Conservation (phyloP, 2,888 invertebrate genomes). For the Alsophila aescularia region DNA sequence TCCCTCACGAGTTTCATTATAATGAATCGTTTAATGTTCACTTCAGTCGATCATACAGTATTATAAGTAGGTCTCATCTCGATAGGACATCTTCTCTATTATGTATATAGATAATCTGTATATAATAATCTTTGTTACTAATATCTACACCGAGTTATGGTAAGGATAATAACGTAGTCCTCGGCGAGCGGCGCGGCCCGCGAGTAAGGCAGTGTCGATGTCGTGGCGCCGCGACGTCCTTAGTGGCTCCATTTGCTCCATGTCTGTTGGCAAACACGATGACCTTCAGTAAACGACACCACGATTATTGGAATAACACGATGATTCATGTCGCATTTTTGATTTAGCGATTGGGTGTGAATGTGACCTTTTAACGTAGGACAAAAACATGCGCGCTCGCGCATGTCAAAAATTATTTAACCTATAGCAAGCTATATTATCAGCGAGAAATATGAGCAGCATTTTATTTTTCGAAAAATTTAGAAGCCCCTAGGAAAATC, state of each 20-base stretch:
- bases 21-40: slow-evolving; percentile 75
- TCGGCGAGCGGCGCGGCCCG: slow-evolving; percentile 55
- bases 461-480: too few species aligned
- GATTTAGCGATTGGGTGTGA: too few species aligned
- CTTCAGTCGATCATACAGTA: slow-evolving; percentile 78
- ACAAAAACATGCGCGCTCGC: too few species aligned
- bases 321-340: too few species aligned
- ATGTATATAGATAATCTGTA: slow-evolving; percentile 84
- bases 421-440: too few species aligned
- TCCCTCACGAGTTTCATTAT: slow-evolving; percentile 70
- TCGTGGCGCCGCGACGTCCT: slow-evolving; percentile 46
- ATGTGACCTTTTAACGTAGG: too few species aligned
- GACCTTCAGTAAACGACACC: background rate
- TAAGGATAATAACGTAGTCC: slow-evolving; percentile 74
- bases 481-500: too few species aligned
- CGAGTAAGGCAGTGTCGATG: slow-evolving; percentile 52
- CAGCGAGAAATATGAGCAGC: too few species aligned
- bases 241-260: slow-evolving; percentile 84
- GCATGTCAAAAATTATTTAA: too few species aligned
- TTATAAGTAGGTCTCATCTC: slow-evolving; percentile 75
- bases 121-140: slow-evolving; percentile 83
- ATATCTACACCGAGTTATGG: slow-evolving; percentile 83
- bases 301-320: too few species aligned
- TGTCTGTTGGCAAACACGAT: slow-evolving; percentile 54
- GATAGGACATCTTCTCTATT: slow-evolving; percentile 81